phyloP scores from a whole-genome alignment of 2,888 invertebrate genomes.

The Willowsia nigromaculata region DNA sequence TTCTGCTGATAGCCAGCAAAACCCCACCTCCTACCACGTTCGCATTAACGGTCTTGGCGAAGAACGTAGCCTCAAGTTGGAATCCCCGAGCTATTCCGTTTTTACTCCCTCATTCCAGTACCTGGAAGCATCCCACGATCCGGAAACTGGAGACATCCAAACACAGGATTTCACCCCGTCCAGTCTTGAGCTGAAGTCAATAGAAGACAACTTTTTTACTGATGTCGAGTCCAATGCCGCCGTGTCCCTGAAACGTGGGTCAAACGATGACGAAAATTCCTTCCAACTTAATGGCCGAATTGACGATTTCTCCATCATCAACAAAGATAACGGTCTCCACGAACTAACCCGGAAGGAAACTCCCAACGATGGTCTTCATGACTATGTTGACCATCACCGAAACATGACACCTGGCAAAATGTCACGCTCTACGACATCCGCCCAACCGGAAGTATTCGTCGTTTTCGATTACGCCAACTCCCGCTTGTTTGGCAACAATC shows the following conservation, averaged over 20 bases:
- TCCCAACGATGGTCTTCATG: not conserved
- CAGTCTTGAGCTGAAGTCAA: conserved; percentile 11
- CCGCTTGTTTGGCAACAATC: conserved; percentile 32
- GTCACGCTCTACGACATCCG: conserved; percentile 15
- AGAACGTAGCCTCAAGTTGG: not conserved
- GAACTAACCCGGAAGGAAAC: not conserved
- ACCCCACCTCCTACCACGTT: conserved; percentile 18
- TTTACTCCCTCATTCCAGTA: conserved; percentile 62
- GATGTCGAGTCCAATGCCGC: conserved; percentile 53
- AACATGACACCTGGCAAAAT: conserved; percentile 18
- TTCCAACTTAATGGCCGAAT: conserved; percentile 44
- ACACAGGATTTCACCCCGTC: conserved; percentile 63
- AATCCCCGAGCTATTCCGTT: conserved; percentile 42
- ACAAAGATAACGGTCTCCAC: not conserved
- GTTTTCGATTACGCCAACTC: conserved; percentile 72
- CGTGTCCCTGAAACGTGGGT: conserved; percentile 40
- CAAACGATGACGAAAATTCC: not conserved
- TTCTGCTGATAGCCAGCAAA: too few species aligned
- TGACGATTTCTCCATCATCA: conserved; percentile 22
- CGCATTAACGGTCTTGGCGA: conserved; percentile 16
- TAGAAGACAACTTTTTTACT: conserved; percentile 54
- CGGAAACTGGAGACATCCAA: conserved; percentile 18
- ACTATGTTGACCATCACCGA: conserved; percentile 26
- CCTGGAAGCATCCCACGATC: conserved; percentile 10
- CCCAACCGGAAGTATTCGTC: conserved; percentile 69